A percentile compares a stretch with the other conserved stretches of the same genome.
Conservation (phyloP, 2,113 vertebrate genomes). For the Rhea americana region DNA sequence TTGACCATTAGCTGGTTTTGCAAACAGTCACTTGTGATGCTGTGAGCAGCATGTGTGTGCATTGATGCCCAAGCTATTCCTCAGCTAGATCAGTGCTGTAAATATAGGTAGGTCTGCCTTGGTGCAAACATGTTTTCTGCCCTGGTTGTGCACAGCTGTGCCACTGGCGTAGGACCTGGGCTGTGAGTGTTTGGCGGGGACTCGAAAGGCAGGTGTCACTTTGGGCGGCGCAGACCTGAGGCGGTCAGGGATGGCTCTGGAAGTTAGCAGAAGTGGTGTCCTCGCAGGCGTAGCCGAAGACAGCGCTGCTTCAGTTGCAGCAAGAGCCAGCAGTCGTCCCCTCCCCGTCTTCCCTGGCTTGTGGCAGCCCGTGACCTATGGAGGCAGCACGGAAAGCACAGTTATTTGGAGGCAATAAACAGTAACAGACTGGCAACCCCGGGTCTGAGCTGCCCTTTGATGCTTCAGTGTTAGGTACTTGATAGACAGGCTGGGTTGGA, state of each 20-base stretch:
- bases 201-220: rapidly evolving
- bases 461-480: neutral
- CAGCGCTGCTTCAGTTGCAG: rapidly evolving
- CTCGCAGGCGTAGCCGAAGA: neutral
- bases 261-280: neutral
- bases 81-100: rapidly evolving
- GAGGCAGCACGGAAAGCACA: neutral
- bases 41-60: rapidly evolving
- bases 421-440: neutral
- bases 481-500: neutral
- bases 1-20: neutral
- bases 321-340: rapidly evolving
- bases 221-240: rapidly evolving
- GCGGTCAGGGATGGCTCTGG: neutral
- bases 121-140: neutral
- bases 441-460: neutral
- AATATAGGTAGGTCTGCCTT: rapidly evolving
- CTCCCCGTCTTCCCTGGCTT: rapidly evolving
- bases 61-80: rapidly evolving
- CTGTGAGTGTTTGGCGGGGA: neutral
- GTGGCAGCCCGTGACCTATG: rapidly evolving
- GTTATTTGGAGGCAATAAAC: neutral
- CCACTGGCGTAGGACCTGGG: neutral
- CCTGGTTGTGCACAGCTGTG: neutral
- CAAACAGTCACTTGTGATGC: no score